Evolutionary conservation across 2,113 vertebrate species (phyloP).

Genomic region (Neolamprologus sp.): DNA sequence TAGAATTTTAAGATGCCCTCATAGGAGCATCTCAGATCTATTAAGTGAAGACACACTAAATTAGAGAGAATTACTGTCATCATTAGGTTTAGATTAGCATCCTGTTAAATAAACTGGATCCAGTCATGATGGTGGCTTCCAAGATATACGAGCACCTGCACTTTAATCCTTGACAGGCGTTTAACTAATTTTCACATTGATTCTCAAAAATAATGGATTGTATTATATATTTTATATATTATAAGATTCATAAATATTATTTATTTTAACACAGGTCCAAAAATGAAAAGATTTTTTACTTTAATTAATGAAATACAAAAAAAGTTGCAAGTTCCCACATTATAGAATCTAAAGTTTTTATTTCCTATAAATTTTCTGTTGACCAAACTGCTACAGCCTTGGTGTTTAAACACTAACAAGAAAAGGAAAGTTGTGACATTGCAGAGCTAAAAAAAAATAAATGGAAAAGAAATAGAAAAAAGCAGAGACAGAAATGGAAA

Average conservation of each 20-base stretch:
- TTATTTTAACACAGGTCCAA: neutral
- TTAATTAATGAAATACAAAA: neutral
- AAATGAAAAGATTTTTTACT: neutral
- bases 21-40: neutral
- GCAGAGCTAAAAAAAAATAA: neutral
- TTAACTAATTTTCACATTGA: neutral
- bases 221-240: neutral
- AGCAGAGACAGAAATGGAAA: neutral
- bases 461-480: neutral
- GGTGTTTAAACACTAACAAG: neutral
- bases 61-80: slow-evolving; percentile 16
- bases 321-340: neutral
- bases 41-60: neutral
- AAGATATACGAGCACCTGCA: neutral
- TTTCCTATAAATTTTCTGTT: neutral
- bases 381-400: neutral
- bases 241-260: neutral
- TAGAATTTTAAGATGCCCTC: neutral
- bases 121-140: neutral
- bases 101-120: slow-evolving; percentile 30
- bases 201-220: neutral
- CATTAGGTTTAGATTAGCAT: slow-evolving; percentile 15
- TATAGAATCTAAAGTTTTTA: neutral
- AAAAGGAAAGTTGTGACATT: neutral
- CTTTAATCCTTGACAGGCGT: neutral